Conservation (phyloP, 2,797 vertebrate species). For the Cirrhinus mrigala region DNA sequence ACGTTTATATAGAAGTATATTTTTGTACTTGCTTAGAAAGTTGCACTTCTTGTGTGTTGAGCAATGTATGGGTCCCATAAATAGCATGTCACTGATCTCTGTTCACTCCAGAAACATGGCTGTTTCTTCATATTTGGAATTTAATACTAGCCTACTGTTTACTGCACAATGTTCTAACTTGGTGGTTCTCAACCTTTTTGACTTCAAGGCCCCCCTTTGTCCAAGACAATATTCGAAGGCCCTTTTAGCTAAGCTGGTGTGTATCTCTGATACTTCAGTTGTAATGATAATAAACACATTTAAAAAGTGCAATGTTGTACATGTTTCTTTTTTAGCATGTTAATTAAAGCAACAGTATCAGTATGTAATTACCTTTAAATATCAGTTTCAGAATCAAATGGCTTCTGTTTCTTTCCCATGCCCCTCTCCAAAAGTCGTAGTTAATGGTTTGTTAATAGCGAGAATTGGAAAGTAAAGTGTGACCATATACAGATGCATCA, state of each 20-base stretch:
- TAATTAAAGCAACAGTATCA: background rate
- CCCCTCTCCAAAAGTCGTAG: no score
- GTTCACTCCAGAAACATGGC: background rate
- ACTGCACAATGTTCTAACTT: background rate
- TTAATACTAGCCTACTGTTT: background rate
- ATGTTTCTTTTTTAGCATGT: background rate
- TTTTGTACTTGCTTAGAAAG: constrained; percentile 52
- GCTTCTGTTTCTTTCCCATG: no score
- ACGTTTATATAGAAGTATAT: constrained; percentile 46
- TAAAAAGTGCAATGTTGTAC: background rate
- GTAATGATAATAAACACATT: background rate
- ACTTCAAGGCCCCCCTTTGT: background rate
- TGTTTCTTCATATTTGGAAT: background rate
- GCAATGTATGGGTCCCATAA: constrained; percentile 47
- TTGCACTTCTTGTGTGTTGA: constrained; percentile 19
- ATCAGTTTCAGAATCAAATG: no score
- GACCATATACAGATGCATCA: no score
- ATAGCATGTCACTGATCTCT: constrained; percentile 17
- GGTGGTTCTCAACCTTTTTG: background rate
- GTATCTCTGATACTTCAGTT: background rate
- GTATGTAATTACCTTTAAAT: background rate
- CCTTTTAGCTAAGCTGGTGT: background rate
- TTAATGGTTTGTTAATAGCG: no score
- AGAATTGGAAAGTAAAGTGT: no score
- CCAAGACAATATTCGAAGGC: background rate